A percentile compares a stretch with the other conserved stretches of the same genome.
These are phyloP conservation scores for Drosophila kuntzei DNA, from an alignment of 2,888 invertebrate genomes.

Conservation along the genomic window DNA sequence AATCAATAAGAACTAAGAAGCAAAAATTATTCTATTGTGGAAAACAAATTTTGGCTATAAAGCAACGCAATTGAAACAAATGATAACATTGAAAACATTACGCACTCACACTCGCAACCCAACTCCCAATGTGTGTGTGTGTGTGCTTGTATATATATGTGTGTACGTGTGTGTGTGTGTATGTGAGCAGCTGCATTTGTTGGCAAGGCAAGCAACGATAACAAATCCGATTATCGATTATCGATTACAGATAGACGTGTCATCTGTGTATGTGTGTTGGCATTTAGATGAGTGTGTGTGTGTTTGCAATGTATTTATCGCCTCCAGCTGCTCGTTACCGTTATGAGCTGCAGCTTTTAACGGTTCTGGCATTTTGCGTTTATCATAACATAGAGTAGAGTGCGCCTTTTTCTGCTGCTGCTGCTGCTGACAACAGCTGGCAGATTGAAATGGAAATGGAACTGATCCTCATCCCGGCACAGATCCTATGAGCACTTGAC, in stretches of 20 bases:
- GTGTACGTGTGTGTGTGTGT: slow-evolving; percentile 37
- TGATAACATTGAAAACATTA: slow-evolving; percentile 57
- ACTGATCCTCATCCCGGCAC: slow-evolving; percentile 35
- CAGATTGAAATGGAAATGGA: slow-evolving; percentile 30
- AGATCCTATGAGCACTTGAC: slow-evolving; percentile 87
- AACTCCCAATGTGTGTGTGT: slow-evolving; percentile 42
- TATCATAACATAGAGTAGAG: slow-evolving; percentile 53
- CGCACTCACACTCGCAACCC: slow-evolving; percentile 59
- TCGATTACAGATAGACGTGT: slow-evolving; percentile 41
- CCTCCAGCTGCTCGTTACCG: slow-evolving; percentile 29
- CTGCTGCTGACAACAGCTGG: slow-evolving; percentile 18
- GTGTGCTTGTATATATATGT: slow-evolving; percentile 39
- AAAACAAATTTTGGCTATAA: slow-evolving; percentile 79
- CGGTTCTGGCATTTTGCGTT: slow-evolving; percentile 40
- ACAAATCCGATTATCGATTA: slow-evolving; percentile 46
- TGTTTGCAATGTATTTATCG: slow-evolving; percentile 45
- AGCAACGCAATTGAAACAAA: slow-evolving; percentile 71
- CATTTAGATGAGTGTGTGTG: slow-evolving; percentile 17
- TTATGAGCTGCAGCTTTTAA: slow-evolving; percentile 21
- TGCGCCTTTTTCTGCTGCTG: slow-evolving; percentile 27
- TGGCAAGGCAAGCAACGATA: slow-evolving; percentile 77
- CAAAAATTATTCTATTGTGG: slow-evolving; percentile 75
- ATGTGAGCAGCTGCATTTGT: slow-evolving; percentile 67
- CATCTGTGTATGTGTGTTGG: slow-evolving; percentile 34
- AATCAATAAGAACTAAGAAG: slow-evolving; percentile 65